These are phyloP conservation scores for Isurus oxyrinchus DNA, from an alignment of 2,113 vertebrate species.

Conservation along the genomic window DNA sequence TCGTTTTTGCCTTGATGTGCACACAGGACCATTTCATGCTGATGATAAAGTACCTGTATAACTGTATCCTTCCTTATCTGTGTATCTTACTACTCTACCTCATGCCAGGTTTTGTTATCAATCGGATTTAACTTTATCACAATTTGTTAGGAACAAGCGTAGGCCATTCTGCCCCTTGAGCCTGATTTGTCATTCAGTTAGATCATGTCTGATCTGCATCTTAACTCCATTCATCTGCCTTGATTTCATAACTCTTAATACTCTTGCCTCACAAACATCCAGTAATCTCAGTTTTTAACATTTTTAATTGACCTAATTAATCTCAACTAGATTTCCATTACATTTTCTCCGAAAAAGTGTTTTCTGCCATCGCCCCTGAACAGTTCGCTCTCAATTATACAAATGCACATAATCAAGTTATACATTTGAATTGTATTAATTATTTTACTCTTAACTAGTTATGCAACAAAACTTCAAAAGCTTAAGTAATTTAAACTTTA, in stretches of 20 bases:
- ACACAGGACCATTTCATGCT: not conserved
- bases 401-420: no score
- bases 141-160: not conserved
- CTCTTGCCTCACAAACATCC: not conserved
- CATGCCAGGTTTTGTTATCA: not conserved
- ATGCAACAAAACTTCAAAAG: not conserved
- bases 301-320: not conserved
- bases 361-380: not conserved
- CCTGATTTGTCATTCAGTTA: not conserved
- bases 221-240: not conserved
- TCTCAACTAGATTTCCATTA: not conserved
- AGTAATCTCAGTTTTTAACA: not conserved
- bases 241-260: not conserved
- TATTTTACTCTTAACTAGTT: not conserved
- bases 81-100: not conserved
- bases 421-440: not conserved
- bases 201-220: not conserved
- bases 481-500: not conserved
- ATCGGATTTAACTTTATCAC: not conserved
- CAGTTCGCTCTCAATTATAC: not conserved
- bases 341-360: not conserved
- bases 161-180: not conserved
- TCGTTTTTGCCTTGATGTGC: not conserved
- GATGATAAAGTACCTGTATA: not conserved
- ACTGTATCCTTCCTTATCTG: no score